phyloP scores from a whole-genome alignment of 2,113 vertebrate genomes.

The Salminus brasiliensis region DNA sequence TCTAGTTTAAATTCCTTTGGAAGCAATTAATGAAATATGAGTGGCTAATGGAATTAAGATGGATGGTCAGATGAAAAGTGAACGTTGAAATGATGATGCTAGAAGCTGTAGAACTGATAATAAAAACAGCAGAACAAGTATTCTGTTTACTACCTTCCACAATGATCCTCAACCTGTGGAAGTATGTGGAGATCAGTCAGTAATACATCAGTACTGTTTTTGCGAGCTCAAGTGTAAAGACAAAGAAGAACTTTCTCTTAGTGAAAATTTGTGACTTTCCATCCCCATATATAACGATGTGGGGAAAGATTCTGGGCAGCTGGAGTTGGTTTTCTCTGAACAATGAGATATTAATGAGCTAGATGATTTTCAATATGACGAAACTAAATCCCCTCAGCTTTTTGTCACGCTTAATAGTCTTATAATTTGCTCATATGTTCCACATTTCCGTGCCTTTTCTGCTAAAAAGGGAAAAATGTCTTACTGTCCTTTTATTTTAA shows the following conservation, averaged over 20 bases:
- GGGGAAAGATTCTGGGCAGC: conserved; percentile 18
- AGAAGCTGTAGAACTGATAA: background rate
- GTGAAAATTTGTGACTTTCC: conserved; percentile 1
- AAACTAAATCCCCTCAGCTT: background rate
- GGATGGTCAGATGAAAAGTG: background rate
- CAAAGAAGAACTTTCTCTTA: background rate
- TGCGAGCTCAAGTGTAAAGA: conserved; percentile 59
- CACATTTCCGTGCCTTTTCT: background rate
- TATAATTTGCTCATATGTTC: background rate
- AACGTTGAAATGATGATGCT: background rate
- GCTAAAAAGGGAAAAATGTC: background rate
- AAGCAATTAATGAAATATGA: background rate
- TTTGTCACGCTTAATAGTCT: background rate
- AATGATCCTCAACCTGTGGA: conserved; percentile 81
- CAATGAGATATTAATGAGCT: conserved; percentile 16
- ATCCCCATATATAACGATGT: background rate
- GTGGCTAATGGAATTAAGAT: background rate
- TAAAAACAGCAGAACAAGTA: background rate
- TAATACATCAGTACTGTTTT: conserved; percentile 64
- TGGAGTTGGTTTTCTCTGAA: conserved; percentile 13
- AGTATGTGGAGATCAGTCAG: conserved; percentile 41
- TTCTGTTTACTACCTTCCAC: conserved; percentile 74
- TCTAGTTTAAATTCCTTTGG: too few species aligned
- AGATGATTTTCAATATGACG: background rate
- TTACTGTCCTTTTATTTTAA: background rate